These are phyloP conservation scores for Camptogramma bilineatum DNA, from an alignment of 2,888 invertebrate species.

Conservation along the genomic window DNA sequence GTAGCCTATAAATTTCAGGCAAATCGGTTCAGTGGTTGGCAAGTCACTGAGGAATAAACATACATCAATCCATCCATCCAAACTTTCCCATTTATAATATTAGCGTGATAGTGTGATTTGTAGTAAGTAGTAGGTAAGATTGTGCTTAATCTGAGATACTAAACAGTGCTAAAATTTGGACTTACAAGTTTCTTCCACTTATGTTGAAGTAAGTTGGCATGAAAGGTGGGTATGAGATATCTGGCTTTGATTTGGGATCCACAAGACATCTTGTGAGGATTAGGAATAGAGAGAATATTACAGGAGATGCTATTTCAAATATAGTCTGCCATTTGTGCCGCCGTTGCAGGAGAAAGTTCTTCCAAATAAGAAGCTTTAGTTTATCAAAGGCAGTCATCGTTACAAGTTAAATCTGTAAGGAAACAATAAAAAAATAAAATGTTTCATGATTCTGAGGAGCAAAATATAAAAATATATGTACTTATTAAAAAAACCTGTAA, in stretches of 20 bases:
- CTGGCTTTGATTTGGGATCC: slow-evolving; percentile 83
- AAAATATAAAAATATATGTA: too few species aligned
- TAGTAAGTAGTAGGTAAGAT: too few species aligned
- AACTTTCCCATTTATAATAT: too few species aligned
- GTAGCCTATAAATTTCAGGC: too few species aligned
- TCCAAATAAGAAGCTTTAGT: slow-evolving; percentile 91
- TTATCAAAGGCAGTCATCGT: slow-evolving; percentile 82
- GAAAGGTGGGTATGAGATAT: slow-evolving; percentile 66
- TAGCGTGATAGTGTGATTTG: too few species aligned
- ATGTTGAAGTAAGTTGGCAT: slow-evolving; percentile 76
- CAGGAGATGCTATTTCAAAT: slow-evolving; percentile 89
- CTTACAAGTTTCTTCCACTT: slow-evolving; percentile 71
- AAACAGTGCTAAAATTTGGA: slow-evolving; percentile 32
- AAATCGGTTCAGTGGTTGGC: too few species aligned
- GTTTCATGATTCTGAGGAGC: too few species aligned
- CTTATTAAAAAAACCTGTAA: too few species aligned
- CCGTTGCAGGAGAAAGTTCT: slow-evolving; percentile 91
- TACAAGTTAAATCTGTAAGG: slow-evolving; percentile 42
- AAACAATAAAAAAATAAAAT: slow-evolving; percentile 17
- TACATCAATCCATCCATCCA: too few species aligned
- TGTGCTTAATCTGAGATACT: too few species aligned
- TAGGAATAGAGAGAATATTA: slow-evolving; percentile 89
- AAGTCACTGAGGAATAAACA: too few species aligned
- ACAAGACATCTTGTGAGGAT: slow-evolving; percentile 90
- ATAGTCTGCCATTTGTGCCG: slow-evolving; percentile 89